These are phyloP conservation scores for Drosophila willistoni DNA, from an alignment of 1,140 invertebrate species.

Conservation along the genomic window DNA sequence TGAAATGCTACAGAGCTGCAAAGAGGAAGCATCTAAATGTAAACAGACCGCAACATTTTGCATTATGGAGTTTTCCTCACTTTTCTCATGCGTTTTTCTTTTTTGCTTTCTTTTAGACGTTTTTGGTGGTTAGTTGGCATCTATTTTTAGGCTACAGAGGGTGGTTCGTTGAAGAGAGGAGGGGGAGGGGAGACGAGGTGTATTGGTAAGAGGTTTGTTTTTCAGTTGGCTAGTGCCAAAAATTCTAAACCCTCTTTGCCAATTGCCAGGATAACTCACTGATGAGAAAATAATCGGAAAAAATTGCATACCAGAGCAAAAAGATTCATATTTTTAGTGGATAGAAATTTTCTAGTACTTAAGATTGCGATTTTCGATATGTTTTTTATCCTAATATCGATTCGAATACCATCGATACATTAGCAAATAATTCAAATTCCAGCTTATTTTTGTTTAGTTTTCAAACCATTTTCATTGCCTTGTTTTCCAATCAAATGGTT, in stretches of 20 bases:
- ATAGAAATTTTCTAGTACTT: background rate
- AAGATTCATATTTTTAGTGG: too few species aligned
- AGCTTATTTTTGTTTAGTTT: background rate
- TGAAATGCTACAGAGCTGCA: constrained; percentile 2
- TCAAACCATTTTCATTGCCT: background rate
- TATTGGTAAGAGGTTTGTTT: constrained; percentile 2
- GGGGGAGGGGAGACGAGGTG: constrained; percentile 25
- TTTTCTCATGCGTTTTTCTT: constrained; percentile 20
- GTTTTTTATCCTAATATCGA: background rate
- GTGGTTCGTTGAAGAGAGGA: constrained; percentile 1
- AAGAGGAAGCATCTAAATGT: constrained; percentile 38
- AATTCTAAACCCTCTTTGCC: constrained; percentile 32
- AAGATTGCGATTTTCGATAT: too few species aligned
- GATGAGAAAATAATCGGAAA: constrained; percentile 36
- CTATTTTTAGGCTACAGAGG: constrained; percentile 36
- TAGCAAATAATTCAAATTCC: background rate
- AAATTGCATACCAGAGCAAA: background rate
- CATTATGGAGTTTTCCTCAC: constrained; percentile 52
- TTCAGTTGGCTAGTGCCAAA: constrained; percentile 31
- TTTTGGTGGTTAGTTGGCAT: constrained; percentile 5
- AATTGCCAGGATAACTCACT: constrained; percentile 24
- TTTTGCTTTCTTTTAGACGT: background rate
- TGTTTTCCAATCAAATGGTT: background rate
- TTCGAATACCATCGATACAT: background rate
- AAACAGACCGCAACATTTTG: constrained; percentile 79